These are phyloP conservation scores for Eupithecia insigniata DNA, from an alignment of 2,888 invertebrate genomes.

Conservation along the genomic window DNA sequence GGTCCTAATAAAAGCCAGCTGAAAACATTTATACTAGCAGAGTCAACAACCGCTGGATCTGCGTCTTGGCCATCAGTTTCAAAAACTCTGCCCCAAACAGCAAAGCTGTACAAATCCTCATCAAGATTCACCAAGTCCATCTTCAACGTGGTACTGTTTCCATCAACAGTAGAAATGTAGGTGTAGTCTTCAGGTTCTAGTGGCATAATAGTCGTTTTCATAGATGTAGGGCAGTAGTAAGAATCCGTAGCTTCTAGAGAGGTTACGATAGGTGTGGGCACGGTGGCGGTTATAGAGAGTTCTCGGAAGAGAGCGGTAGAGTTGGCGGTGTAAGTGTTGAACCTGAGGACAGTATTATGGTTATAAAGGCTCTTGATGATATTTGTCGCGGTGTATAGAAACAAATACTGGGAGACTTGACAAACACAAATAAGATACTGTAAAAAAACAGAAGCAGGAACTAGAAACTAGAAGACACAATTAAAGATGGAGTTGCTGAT, in stretches of 20 bases:
- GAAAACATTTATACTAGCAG: constrained; percentile 32
- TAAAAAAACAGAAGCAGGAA: background rate
- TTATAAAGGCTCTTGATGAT: background rate
- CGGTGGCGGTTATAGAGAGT: constrained; percentile 70
- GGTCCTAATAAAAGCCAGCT: constrained; percentile 40
- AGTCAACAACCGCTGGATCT: constrained; percentile 53
- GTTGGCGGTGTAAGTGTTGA: constrained; percentile 64
- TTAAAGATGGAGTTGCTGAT: background rate
- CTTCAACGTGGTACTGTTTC: constrained; percentile 48
- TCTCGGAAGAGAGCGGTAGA: constrained; percentile 76
- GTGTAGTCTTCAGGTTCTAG: constrained; percentile 64
- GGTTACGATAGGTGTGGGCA: constrained; percentile 64
- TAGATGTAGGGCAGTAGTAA: constrained; percentile 77
- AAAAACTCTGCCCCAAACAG: constrained; percentile 81
- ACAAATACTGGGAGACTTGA: background rate
- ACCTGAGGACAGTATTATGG: constrained; percentile 57
- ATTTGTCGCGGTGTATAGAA: background rate
- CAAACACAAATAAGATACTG: background rate
- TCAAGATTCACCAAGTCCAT: constrained; percentile 53
- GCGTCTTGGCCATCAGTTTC: constrained; percentile 67
- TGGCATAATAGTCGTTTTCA: constrained; percentile 79
- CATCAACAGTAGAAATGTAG: constrained; percentile 48
- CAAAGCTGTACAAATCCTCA: constrained; percentile 76
- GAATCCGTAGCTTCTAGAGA: constrained; percentile 61
- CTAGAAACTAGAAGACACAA: background rate